phyloP scores from a whole-genome alignment of 1,140 invertebrate species.

The Mesaphorura yosii region DNA sequence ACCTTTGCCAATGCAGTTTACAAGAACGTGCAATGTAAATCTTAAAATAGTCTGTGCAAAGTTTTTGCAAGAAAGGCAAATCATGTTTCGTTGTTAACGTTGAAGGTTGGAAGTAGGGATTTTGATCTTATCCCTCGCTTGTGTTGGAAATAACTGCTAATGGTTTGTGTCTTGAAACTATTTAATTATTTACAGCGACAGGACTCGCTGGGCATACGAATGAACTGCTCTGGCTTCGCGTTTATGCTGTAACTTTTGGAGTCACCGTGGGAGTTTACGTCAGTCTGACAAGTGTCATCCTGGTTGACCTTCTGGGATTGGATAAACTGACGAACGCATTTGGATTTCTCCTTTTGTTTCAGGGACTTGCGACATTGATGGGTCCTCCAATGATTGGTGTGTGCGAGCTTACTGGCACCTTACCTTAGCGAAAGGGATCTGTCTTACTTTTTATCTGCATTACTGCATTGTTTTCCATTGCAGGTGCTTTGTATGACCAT shows the following conservation, averaged over 20 bases:
- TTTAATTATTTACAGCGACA: conserved; percentile 73
- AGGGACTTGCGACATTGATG: conserved; percentile 64
- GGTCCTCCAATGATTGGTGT: conserved; percentile 79
- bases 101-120: too few relatives aligned
- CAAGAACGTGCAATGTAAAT: too few relatives aligned
- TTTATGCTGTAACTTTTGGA: conserved; percentile 74
- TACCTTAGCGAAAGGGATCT: conserved; percentile 6
- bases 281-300: conserved; percentile 76
- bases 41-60: too few relatives aligned
- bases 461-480: too few relatives aligned
- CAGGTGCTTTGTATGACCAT: conserved; percentile 68
- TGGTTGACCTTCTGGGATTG: conserved; percentile 73
- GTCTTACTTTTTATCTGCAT: conserved; percentile 12
- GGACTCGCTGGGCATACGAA: conserved; percentile 58
- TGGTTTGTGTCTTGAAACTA: too few relatives aligned
- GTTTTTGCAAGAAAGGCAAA: too few relatives aligned
- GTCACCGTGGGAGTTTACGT: conserved; percentile 85
- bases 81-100: too few relatives aligned
- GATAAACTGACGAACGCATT: conserved; percentile 84
- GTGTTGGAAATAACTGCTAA: too few relatives aligned
- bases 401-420: background rate
- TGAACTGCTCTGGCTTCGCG: conserved; percentile 53
- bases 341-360: conserved; percentile 77
- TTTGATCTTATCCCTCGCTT: too few relatives aligned
- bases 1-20: too few relatives aligned